phyloP scores from a whole-genome alignment of 2,888 invertebrate genomes.

The Drosophila merina region DNA sequence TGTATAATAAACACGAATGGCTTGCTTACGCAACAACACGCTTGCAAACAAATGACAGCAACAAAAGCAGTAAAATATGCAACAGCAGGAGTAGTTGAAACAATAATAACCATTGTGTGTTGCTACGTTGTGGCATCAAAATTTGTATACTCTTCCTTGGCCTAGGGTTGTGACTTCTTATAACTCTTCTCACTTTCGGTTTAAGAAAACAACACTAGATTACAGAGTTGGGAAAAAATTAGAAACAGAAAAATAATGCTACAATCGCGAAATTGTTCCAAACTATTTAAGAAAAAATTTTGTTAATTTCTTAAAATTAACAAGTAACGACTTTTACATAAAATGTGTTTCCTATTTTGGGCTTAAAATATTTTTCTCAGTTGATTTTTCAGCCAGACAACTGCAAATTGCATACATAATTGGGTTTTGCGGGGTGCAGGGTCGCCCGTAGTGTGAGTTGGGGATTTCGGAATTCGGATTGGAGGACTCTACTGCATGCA shows the following conservation, averaged over 20 bases:
- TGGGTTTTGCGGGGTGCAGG: constrained; percentile 29
- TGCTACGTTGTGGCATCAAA: constrained; percentile 32
- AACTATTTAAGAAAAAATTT: too few relatives aligned
- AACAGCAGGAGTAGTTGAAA: constrained; percentile 24
- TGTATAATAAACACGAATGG: constrained; percentile 59
- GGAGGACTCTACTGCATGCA: constrained; percentile 36
- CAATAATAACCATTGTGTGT: constrained; percentile 33
- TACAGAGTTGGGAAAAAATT: neutral
- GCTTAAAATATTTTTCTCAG: neutral
- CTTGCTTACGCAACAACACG: constrained; percentile 66
- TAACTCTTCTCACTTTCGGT: constrained; percentile 25
- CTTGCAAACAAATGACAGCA: constrained; percentile 60
- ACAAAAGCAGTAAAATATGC: constrained; percentile 26
- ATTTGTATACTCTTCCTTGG: constrained; percentile 45
- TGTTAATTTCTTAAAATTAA: too few relatives aligned
- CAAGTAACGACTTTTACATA: too few relatives aligned
- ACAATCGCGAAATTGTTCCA: too few relatives aligned
- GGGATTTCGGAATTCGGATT: constrained; percentile 5
- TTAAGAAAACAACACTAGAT: constrained; percentile 1
- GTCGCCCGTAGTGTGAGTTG: neutral
- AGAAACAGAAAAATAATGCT: too few relatives aligned
- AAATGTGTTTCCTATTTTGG: neutral
- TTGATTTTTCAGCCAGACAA: constrained; percentile 13
- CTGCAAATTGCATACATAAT: constrained; percentile 37
- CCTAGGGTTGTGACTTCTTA: constrained; percentile 30